Evolutionary conservation across 2,888 invertebrate genomes (phyloP).

Genomic region (Hymenopus coronatus): DNA sequence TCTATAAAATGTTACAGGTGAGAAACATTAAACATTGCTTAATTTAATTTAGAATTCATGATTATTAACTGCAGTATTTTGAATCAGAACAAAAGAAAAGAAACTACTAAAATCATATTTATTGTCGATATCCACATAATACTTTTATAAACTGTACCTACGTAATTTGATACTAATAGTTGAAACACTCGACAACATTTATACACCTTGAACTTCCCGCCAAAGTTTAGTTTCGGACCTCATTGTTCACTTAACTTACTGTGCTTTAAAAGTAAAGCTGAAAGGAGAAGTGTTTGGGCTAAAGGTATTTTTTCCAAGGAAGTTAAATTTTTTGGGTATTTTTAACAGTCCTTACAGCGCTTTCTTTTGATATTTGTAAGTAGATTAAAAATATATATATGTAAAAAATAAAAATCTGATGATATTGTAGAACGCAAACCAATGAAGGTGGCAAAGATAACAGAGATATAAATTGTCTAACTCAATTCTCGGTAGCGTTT

Average conservation of each 20-base stretch:
- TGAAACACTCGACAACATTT: background rate
- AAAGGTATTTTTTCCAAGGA: background rate
- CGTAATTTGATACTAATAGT: no score
- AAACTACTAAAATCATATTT: no score
- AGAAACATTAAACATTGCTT: no score
- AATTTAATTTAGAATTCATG: no score
- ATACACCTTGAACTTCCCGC: background rate
- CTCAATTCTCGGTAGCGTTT: background rate
- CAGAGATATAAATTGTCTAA: background rate
- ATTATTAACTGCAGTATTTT: no score
- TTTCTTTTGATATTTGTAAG: background rate
- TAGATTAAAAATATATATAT: background rate
- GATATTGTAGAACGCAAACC: background rate
- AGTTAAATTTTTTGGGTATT: background rate
- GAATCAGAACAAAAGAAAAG: no score
- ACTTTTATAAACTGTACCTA: no score
- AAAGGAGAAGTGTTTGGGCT: background rate
- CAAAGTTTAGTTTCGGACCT: background rate
- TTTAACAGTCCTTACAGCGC: background rate
- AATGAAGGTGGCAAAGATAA: background rate
- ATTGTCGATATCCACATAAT: no score
- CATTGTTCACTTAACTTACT: background rate
- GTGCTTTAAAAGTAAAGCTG: background rate
- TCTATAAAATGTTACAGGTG: no score
- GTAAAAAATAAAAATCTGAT: background rate